These are phyloP conservation scores for Hylyphantes graminicola DNA, from an alignment of 1,140 invertebrate genomes.

Conservation along the genomic window DNA sequence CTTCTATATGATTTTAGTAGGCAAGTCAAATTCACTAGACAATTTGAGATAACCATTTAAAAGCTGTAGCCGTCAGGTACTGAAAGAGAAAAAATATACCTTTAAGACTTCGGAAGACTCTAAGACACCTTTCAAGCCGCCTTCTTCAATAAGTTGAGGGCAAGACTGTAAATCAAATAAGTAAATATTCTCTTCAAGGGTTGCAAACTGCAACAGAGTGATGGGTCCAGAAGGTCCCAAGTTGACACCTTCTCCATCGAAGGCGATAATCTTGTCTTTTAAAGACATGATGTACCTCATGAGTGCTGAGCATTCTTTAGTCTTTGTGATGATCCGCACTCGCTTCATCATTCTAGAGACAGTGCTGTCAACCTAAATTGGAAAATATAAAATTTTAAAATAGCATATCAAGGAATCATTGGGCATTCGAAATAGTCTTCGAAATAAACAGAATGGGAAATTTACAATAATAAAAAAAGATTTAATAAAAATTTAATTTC, in stretches of 20 bases:
- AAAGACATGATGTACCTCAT: conserved; percentile 79
- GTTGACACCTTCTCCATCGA: conserved; percentile 93
- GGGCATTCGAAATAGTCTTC: no score
- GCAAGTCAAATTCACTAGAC: no score
- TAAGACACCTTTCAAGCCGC: conserved; percentile 82
- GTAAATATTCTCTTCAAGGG: conserved; percentile 71
- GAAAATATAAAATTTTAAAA: no score
- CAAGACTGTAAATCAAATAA: conserved; percentile 91
- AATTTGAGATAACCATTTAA: no score
- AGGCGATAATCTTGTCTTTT: conserved; percentile 75
- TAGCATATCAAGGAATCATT: no score
- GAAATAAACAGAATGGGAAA: no score
- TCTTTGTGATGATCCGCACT: conserved; percentile 63
- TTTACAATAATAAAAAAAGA: no score
- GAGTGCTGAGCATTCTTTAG: conserved; percentile 76
- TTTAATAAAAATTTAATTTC: no score
- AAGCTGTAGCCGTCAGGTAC: no score
- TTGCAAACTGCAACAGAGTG: conserved; percentile 86
- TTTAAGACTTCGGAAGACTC: conserved; percentile 87
- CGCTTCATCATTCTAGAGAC: conserved; percentile 55
- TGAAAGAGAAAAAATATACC: conserved; percentile 69
- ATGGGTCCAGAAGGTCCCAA: conserved; percentile 77
- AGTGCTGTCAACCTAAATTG: conserved; percentile 25
- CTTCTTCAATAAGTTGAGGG: conserved; percentile 81
- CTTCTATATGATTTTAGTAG: no score